A percentile compares a stretch with the other conserved stretches of the same genome.
phyloP scores from a whole-genome alignment of 2,888 invertebrate genomes.

The Drosophila atripex region DNA sequence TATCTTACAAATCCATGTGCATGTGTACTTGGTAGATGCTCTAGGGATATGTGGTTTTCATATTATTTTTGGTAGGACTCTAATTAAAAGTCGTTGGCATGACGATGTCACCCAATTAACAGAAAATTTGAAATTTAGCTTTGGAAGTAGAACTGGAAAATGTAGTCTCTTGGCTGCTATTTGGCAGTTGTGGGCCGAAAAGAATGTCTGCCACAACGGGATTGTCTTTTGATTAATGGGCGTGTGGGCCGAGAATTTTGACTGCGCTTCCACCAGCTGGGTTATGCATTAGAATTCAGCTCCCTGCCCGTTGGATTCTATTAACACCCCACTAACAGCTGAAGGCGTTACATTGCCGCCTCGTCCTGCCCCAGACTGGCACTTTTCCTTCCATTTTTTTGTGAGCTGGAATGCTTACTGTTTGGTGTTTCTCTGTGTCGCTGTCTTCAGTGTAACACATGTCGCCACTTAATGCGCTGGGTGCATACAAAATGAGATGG shows the following conservation, averaged over 20 bases:
- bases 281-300: slow-evolving; percentile 63
- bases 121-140: slow-evolving; percentile 32
- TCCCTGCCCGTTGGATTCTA: slow-evolving; percentile 52
- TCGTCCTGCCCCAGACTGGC: background rate
- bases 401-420: slow-evolving; percentile 8
- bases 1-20: no score
- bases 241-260: slow-evolving; percentile 15
- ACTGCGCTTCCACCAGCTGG: slow-evolving; percentile 4
- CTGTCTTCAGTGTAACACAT: slow-evolving; percentile 65
- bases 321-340: slow-evolving; percentile 60
- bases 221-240: slow-evolving; percentile 57
- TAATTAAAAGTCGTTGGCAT: slow-evolving; percentile 47
- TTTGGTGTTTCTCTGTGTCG: slow-evolving; percentile 17
- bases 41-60: slow-evolving; percentile 21
- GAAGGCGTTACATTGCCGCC: slow-evolving; percentile 2
- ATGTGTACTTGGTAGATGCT: no score
- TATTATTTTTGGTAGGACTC: background rate
- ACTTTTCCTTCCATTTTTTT: slow-evolving; percentile 14
- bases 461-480: slow-evolving; percentile 76
- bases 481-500: slow-evolving; percentile 73
- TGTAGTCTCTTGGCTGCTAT: background rate
- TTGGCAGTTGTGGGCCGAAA: background rate
- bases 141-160: background rate
- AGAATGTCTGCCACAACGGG: slow-evolving; percentile 7
- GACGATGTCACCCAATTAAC: slow-evolving; percentile 60